A percentile compares a stretch with the other conserved stretches of the same genome.
These are phyloP conservation scores for Lasioglossum villosulum DNA, from an alignment of 2,888 invertebrate species.

Conservation along the genomic window DNA sequence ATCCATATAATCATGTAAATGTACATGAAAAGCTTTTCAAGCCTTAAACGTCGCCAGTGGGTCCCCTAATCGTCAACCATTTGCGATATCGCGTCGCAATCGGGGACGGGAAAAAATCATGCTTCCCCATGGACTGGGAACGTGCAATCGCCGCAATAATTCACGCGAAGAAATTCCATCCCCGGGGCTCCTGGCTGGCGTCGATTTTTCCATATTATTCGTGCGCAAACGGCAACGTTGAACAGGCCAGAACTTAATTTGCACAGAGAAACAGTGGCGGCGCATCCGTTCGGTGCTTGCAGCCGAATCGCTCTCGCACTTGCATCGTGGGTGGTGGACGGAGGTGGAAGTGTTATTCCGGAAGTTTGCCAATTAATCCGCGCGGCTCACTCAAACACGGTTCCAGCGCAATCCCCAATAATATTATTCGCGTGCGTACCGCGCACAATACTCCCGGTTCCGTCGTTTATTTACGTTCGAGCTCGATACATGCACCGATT, in stretches of 20 bases:
- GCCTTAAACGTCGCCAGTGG: background rate
- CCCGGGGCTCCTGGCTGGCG: conserved; percentile 1
- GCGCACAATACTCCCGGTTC: conserved; percentile 22
- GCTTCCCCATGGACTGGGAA: background rate
- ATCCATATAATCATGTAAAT: background rate
- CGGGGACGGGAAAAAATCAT: background rate
- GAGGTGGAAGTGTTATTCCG: conserved; percentile 59
- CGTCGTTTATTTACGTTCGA: conserved; percentile 46
- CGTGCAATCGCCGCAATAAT: conserved; percentile 15
- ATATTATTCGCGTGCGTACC: conserved; percentile 56
- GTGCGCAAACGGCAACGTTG: conserved; percentile 39
- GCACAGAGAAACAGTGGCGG: conserved; percentile 62
- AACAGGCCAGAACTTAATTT: conserved; percentile 64
- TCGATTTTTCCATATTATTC: conserved; percentile 59
- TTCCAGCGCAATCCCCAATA: conserved; percentile 54
- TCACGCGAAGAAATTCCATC: conserved; percentile 22
- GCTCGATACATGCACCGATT: conserved; percentile 32
- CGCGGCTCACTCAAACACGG: conserved; percentile 56
- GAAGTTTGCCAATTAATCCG: conserved; percentile 71
- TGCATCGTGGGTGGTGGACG: conserved; percentile 22
- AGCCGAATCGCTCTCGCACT: conserved; percentile 61
- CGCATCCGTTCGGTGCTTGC: conserved; percentile 67
- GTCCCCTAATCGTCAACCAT: background rate
- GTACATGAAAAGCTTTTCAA: background rate
- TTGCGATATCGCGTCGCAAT: background rate